Base-by-base conservation (phyloP, 2,888 invertebrate species). In the Exephanes ischioxanthus region DNA sequence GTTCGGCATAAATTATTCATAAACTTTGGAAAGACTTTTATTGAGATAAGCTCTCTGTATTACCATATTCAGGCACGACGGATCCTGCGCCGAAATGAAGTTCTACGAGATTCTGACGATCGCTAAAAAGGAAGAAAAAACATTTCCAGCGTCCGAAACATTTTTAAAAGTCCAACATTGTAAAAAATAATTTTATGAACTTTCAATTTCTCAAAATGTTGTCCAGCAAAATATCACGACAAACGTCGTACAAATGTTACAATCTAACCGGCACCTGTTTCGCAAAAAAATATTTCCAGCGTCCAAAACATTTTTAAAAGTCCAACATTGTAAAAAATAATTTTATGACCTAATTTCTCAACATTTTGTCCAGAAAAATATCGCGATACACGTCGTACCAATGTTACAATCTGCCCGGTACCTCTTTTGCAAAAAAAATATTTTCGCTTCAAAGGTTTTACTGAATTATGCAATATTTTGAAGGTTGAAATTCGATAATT, bases 1-100 rank as follows among this genome's bases (percentile, higher is more conserved):
- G 11, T 58, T 58, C 26, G 14, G 26, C 58, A 58, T 58, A 58
- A 58, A 58, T 58, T 58, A 58, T 58, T 58, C 58, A 58, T 58
- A 58, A 26, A 26, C 58, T 58, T 58, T 58, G 26, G 22, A 11
- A 58, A 22, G 26, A 58, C 22, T 58, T 58, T 58, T 26, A 58
- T 58, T 58, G 58, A 14, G 22, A 58, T 58, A 58, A 58, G 22
- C 14, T 22, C 58, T 3, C 22, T 11, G 3, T 58, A 58, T 58
- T 58, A 22, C 26, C 58, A 58, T 58, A 58, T 58, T 58, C 26
- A 26, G 58, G 9, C 26, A 58, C 9, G 22, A 14, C 58, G 11
- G 58, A 11, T 11, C 58, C 58, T 5, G 26, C 22, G 3, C 14
- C 45, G 26, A 58, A 26, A 9, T 22, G 19, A n/a, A 55, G 3